Evolutionary conservation across 2,113 vertebrate genomes (phyloP), one percentile per base, ranked within the genome.

Genomic region (Hippoglossus stenolepis): DNA sequence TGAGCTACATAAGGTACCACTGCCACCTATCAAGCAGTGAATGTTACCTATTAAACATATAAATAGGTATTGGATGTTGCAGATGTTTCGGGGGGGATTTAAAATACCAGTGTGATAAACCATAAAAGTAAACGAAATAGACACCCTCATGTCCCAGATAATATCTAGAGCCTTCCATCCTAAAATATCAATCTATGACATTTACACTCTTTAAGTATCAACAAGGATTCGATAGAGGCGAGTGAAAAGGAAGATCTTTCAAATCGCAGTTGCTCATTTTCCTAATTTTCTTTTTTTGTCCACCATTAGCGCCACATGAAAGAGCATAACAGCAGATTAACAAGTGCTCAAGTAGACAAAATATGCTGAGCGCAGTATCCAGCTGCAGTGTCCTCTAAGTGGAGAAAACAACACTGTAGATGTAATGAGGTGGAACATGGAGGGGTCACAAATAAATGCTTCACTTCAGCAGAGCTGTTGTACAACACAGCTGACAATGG

Each of bases 361-460:
- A 90, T 77, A 85, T 79, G 87, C 82, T 64, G 24, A 81, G 82
- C 88, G 90, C 85, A 77, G 73, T 72, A 82, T 85, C 65, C 91
- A 92, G 88, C 91, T 94, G 89, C 86, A 82, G 15, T 57, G 85
- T 84, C 80, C 63, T 85, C 75, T 70, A 79, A 80, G 76, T 65
- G 62, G 75, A 89, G 75, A 80, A 90, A 82, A 87, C 63, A 86
- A 87, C 77, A 88, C 81, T 71, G 79, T 76, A 75, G 74, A 90
- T 72, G 90, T 92, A 94, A 94, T 94, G 90, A 84, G 85, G 87
- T 82, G 87, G 87, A 93, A 93, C 86, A 9, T 59, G 72, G 80
- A 74, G 26, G 84, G 84, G 87, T 92, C 90, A 90, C 77, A 85
- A 66, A 91, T 76, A 91, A 85, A 90, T 20, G 82, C 87, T 87